Conservation (phyloP, 2,113 vertebrate genomes). For the Accipiter cooperii region DNA sequence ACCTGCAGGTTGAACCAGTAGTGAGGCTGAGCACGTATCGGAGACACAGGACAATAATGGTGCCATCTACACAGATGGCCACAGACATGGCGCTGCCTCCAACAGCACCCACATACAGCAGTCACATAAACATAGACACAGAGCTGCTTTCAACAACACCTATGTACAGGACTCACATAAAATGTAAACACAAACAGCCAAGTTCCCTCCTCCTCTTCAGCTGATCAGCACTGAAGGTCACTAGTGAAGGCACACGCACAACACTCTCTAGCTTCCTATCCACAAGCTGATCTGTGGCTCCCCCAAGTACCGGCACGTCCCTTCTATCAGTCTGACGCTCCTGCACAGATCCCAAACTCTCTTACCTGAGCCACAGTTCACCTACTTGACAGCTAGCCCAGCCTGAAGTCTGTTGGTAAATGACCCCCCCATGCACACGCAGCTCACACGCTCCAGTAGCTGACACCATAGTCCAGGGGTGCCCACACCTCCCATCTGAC, state of each 20-base stretch:
- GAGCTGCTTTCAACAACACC: neutral
- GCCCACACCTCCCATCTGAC: neutral
- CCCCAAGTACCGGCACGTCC: neutral
- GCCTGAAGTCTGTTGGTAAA: neutral
- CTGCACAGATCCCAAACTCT: neutral
- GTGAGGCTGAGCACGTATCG: neutral
- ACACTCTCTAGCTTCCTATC: neutral
- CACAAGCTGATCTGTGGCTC: neutral
- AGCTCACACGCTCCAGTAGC: neutral
- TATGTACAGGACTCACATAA: neutral
- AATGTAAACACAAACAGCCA: neutral
- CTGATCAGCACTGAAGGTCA: neutral
- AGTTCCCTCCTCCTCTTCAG: neutral
- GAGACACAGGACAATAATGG: neutral
- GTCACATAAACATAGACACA: neutral
- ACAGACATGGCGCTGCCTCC: neutral
- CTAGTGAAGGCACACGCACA: neutral
- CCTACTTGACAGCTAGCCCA: neutral
- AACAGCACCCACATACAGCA: neutral
- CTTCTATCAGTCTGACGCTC: rapidly evolving
- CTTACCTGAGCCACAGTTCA: neutral
- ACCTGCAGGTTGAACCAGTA: neutral
- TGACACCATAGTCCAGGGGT: neutral
- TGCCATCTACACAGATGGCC: neutral
- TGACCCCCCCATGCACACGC: rapidly evolving